Evolutionary conservation across 2,797 vertebrate species (phyloP), one percentile per base, ranked within the genome.

Genomic region (Cyprinodon diabolis): DNA sequence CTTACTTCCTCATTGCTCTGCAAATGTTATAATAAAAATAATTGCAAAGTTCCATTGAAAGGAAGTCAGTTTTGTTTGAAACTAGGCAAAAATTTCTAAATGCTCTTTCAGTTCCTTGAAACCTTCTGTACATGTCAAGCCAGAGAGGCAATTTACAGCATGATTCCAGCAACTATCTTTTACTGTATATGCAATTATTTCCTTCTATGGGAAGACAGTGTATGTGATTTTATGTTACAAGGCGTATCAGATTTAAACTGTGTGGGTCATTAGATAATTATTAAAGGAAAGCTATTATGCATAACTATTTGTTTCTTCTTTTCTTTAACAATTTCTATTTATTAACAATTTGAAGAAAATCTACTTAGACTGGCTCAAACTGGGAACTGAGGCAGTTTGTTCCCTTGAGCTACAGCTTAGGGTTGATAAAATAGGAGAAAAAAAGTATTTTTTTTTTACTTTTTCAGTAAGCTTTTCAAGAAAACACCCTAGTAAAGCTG

Each of bases 101-200:
- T 73, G 47, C 37, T 63, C 72, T 78, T 84, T 85, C 85, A 84
- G 12, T 66, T 77, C 60, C 57, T 76, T 68, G 55, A 85, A 79
- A 77, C 86, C 77, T 84, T 86, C 86, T 78, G 75, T 82, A 57
- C 62, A 74, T 58, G 47, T 66, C 71, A 74, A 40, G 71, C 67
- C 75, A 76, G 7, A 79, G 63, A 81, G 79, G 71, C 84, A 80
- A 89, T 89, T 84, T 86, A 75, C 81, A 84, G 82, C 77, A 83
- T 77, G 75, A 65, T 25, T 76, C 80, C 74, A 81, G 66, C 49
- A 78, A 80, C 76, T 75, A 82, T 89, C 85, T 87, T 78, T 87
- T 86, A 30, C 30, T 30, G 30, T 30, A 85, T 70, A 68, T 79
- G 80, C 86, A 85, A 91, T 91, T 91, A 91, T 78, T 85, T 82